Evolutionary conservation across 2,888 invertebrate genomes (phyloP).

Genomic region (Lepidocyrtinus sp.): DNA sequence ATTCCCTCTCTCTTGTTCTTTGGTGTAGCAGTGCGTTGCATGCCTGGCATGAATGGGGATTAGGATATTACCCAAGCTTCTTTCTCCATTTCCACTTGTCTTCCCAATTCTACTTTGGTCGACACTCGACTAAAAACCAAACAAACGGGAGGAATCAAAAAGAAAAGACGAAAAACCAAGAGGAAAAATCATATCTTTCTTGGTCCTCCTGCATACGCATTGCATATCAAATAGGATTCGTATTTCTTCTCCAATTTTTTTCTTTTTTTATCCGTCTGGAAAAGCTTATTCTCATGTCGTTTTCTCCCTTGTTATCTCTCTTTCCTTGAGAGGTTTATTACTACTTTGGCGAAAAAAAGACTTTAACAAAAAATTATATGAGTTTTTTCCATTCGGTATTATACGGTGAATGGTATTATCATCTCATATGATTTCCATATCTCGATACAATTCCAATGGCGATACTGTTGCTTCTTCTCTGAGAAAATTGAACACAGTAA

Average conservation of each 20-base stretch:
- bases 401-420: not conserved
- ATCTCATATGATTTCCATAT: slow-evolving; percentile 10
- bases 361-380: not conserved
- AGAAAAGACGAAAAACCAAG: not conserved
- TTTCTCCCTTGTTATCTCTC: slow-evolving; percentile 5
- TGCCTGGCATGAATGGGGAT: slow-evolving; percentile 5
- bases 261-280: slow-evolving; percentile 7
- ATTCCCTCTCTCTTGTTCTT: slow-evolving; percentile 3
- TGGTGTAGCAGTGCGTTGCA: slow-evolving; percentile 9
- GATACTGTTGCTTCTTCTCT: slow-evolving; percentile 7
- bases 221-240: slow-evolving; percentile 10
- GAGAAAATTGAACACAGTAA: slow-evolving; percentile 9
- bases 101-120: no score
- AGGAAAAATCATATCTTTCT: not conserved
- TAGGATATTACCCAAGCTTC: not conserved
- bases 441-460: not conserved
- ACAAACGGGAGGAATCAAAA: not conserved
- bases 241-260: not conserved
- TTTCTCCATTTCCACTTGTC: not conserved
- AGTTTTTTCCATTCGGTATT: not conserved
- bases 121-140: no score
- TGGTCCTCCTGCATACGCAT: slow-evolving; percentile 5
- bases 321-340: slow-evolving; percentile 10
- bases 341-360: not conserved
- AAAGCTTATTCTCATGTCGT: slow-evolving; percentile 29